Evolutionary conservation across 2,113 vertebrate genomes (phyloP).

Genomic region (Chaetorhynchus papuensis): DNA sequence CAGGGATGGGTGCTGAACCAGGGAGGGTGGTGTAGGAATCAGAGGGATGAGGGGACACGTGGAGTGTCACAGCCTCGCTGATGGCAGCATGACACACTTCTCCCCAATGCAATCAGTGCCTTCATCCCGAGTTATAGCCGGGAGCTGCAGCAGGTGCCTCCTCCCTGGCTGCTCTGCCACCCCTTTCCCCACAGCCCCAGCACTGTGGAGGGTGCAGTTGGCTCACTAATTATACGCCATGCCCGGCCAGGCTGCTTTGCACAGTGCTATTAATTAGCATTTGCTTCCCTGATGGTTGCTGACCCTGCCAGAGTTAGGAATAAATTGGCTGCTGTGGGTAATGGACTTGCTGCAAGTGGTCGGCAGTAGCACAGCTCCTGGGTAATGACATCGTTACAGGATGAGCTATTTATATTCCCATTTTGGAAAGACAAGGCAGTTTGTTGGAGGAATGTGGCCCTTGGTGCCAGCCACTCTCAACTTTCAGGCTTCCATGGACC

Average conservation of each 20-base stretch:
- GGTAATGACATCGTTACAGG: neutral
- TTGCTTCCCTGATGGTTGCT: neutral
- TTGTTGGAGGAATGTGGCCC: neutral
- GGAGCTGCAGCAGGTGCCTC: fast-evolving
- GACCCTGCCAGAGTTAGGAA: neutral
- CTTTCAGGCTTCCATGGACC: neutral
- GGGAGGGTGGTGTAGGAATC: neutral
- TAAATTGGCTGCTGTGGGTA: neutral
- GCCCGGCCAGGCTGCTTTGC: neutral
- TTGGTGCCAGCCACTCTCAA: neutral
- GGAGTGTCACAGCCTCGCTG: fast-evolving
- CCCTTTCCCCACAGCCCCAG: neutral
- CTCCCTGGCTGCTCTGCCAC: fast-evolving
- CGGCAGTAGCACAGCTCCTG: neutral
- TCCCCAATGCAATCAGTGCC: neutral
- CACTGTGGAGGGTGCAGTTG: fast-evolving
- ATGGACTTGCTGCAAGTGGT: neutral
- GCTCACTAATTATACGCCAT: neutral
- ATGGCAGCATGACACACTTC: fast-evolving
- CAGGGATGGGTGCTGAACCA: neutral
- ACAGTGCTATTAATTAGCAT: neutral
- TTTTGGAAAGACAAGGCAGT: neutral
- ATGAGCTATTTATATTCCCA: neutral
- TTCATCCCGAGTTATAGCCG: fast-evolving
- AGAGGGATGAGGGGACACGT: fast-evolving